Conservation (phyloP, 1,140 invertebrate genomes). For the Babylonia areolata region DNA sequence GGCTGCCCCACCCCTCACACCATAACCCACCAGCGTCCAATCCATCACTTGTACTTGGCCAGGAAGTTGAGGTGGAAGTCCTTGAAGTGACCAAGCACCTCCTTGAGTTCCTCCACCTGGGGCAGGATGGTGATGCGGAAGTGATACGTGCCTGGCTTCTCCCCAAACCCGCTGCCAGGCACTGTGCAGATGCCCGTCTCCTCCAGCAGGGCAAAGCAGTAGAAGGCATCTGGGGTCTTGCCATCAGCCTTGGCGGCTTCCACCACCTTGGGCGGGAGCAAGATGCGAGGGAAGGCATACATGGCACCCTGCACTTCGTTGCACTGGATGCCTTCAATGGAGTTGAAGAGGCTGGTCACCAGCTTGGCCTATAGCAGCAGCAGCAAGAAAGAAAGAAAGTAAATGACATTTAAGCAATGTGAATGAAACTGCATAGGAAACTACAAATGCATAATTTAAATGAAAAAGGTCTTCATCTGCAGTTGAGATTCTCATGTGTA, state of each 20-base stretch:
- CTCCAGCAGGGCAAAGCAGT: constrained; percentile 95
- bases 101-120: constrained; percentile 87
- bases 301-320: constrained; percentile 95
- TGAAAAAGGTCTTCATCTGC: too few relatives aligned
- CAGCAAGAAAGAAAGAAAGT: neutral
- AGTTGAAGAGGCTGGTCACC: constrained; percentile 93
- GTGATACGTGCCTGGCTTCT: constrained; percentile 83
- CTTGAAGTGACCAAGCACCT: constrained; percentile 89
- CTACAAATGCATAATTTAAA: too few relatives aligned
- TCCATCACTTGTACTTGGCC: constrained; percentile 82
- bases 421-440: too few relatives aligned
- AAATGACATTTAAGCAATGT: too few relatives aligned
- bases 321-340: constrained; percentile 91
- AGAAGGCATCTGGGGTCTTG: constrained; percentile 91
- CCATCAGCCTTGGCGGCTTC: constrained; percentile 73
- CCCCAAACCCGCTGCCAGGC: constrained; percentile 96
- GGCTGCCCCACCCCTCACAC: too few relatives aligned
- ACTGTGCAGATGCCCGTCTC: constrained; percentile 91
- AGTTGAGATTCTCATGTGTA: too few relatives aligned
- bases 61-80: constrained; percentile 93
- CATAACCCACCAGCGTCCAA: too few relatives aligned
- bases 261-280: constrained; percentile 76
- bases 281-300: constrained; percentile 91
- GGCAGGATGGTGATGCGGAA: constrained; percentile 89
- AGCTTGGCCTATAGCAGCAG: constrained; percentile 85